Evolutionary conservation across 2,113 vertebrate species (phyloP), one percentile per base, ranked within the genome.

Genomic region (Thalassarche chlororhynchos): DNA sequence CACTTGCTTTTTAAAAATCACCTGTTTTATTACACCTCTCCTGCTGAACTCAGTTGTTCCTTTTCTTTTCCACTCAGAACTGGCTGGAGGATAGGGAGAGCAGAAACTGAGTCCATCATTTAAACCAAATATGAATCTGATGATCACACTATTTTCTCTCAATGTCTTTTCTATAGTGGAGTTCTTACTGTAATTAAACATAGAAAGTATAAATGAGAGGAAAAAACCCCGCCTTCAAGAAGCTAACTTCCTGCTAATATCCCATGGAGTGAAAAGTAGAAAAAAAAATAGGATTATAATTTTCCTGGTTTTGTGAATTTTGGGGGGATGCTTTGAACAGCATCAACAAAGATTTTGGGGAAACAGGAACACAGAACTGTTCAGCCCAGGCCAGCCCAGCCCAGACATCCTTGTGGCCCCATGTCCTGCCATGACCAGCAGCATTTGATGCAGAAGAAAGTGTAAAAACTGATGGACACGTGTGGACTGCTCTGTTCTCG

Each of bases 141-240:
- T 96, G 34, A 90, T 89, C 57, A 68, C 36, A 68, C n/a, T 47
- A 34, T 86, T 97, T 94, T 93, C 42, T 91, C 96, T 80, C 71
- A 79, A 12, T 66, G 38, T 38, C 34, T 88, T 89, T 95, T 95
- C 76, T 84, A 78, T 70, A 65, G 40, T 47, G 42, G 38, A 69
- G 29, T 78, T 80, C 93, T 89, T 80, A 57, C 32, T 80, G 61
- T 62, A 94, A 89, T 71, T 94, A 95, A 95, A 91, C 87, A 52
- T 36, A 68, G 31, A 51, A 84, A 55, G 42, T 68, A 65, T 42
- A 95, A 93, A 84, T 32, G 38, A 84, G 31, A 81, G 44, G 17
- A 54, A 65, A n/a, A 62, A 34, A 5, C 2, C 23, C 14, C 54
- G 75, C 7, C 23, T 71, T 55, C n/a, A 52, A 66, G 78, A 90